phyloP scores from a whole-genome alignment of 1,140 invertebrate species.

The Heliconius hermathena region DNA sequence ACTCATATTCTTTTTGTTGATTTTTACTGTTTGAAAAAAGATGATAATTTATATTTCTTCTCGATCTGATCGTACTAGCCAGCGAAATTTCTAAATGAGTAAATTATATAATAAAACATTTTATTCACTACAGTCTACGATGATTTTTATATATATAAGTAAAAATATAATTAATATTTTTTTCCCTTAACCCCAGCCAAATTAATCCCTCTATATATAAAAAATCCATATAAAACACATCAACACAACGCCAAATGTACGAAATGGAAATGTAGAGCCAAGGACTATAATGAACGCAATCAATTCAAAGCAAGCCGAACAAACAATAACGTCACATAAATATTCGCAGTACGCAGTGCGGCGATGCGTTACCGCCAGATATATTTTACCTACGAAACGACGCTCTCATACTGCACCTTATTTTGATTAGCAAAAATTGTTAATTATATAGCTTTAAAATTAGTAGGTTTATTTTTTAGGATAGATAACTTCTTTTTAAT shows the following conservation, averaged over 20 bases:
- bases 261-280: constrained; percentile 16
- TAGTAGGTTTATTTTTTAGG: no score
- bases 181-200: no score
- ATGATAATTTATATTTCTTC: no score
- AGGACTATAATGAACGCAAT: constrained; percentile 38
- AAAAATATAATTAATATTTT: no score
- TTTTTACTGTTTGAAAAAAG: no score
- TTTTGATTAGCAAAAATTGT: background rate
- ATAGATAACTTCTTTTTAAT: no score
- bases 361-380: constrained; percentile 32
- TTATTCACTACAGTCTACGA: no score
- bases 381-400: background rate
- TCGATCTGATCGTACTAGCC: no score
- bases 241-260: constrained; percentile 11
- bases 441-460: background rate
- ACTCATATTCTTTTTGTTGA: no score
- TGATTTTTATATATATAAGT: no score
- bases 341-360: constrained; percentile 42
- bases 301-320: constrained; percentile 36
- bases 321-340: constrained; percentile 33
- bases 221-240: background rate
- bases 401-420: background rate
- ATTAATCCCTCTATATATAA: background rate
- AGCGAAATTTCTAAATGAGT: no score
- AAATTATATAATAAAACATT: no score